phyloP scores from a whole-genome alignment of 1,140 invertebrate species.

The Saccostrea cuccullata region DNA sequence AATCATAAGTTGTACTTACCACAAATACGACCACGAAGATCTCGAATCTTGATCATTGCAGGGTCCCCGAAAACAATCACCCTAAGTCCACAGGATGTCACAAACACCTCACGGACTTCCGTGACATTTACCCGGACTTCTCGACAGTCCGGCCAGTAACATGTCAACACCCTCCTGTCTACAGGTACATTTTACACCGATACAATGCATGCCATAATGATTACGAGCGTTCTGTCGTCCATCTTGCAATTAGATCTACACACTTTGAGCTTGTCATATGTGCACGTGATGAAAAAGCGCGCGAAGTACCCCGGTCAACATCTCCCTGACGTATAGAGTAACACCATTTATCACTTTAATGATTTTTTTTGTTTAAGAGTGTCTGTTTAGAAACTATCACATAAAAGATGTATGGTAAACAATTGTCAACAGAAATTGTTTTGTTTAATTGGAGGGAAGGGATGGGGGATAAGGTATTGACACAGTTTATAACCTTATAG shows the following conservation, averaged over 20 bases:
- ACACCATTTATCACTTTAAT: too few species aligned
- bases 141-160: not conserved
- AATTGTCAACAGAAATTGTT: too few species aligned
- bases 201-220: not conserved
- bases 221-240: not conserved
- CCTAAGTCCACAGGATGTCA: not conserved
- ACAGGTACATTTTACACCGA: not conserved
- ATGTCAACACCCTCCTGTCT: not conserved
- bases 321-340: too few species aligned
- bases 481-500: too few species aligned
- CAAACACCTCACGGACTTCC: not conserved
- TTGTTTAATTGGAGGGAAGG: too few species aligned
- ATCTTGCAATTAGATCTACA: not conserved
- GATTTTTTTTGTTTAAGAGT: too few species aligned
- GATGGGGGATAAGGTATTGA: too few species aligned
- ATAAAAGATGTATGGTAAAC: too few species aligned
- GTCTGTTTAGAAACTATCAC: too few species aligned
- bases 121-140: not conserved
- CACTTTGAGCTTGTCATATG: too few species aligned
- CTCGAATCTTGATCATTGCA: not conserved
- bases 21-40: not conserved
- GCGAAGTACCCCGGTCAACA: too few species aligned
- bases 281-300: too few species aligned
- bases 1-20: constrained; percentile 24
- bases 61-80: not conserved